Base-by-base conservation (phyloP, 2,888 invertebrate species). In the Fragum fragum region DNA sequence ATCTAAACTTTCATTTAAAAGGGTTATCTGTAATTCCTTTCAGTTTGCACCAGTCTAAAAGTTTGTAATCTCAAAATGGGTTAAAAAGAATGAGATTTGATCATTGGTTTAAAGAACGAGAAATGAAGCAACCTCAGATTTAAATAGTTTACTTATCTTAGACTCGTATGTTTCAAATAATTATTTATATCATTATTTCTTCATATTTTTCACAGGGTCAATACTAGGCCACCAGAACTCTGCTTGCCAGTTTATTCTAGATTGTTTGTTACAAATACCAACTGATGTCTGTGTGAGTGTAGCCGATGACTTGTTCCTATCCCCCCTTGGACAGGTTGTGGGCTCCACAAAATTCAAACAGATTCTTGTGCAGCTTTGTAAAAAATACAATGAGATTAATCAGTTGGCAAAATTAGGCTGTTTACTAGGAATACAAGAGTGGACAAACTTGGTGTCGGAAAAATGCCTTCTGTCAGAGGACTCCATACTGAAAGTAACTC, bases 271-370 rank as follows among this genome's bases (percentile, higher is more conserved):
- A 14, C 72, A 63, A n/a, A 83, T 93, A 52, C 93, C 93, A 6
- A 83, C 90, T 36, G 80, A 89, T 32, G 90, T 90, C 42, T 89
- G 90, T 83, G 86, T 89, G 7, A 85, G 91, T 23, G 69, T 91
- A 7, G 92, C 92, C 42, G 89, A 90, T 74, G 89, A 93, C 90
- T 91, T 94, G 23, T 92, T 94, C 75, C 88, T 94, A 53, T 92
- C 92, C 47, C 93, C 93, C 0, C 83, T 94, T 47, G 92, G 91
- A 23, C 88, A 92, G 29, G 92, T 93, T 23, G 87, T 94, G 36
- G 94, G 94, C 1, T 86, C 89, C 5, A 90, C 90, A 36, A 91
- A 91, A 73, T 93, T 93, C 18, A 93, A 94, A 77, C 83, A 87
- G 26, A 79, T 90, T 47, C 87, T 94, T 11, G 57, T 90, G 23